Base-by-base conservation (phyloP, 2,797 vertebrate genomes). In the Enteromius afrohamiltoni region DNA sequence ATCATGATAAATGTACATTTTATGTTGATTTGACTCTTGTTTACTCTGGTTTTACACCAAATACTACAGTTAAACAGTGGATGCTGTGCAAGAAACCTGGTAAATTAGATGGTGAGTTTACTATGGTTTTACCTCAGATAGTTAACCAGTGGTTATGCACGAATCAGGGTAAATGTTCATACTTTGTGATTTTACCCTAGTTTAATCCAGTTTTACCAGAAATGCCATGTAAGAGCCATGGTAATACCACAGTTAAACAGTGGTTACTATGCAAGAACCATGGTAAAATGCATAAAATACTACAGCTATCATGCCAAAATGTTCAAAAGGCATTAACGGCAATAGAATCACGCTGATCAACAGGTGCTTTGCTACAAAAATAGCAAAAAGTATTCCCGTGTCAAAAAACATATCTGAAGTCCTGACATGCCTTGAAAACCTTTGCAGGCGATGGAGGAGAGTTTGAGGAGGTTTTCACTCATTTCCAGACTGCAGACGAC, bases 11-110 rank as follows among this genome's bases (percentile, higher is more conserved):
- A 26, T 26, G 4, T 60, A 13, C 58, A 60, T n/a, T 13, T 11
- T 3, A 60, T 23, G 17, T n/a, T 10, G 8, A 10, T n/a, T 60
- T 60, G 9, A 23, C 3, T 3, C 21, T 6, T 1, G 4, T 29
- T 62, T 26, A 29, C 58, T 26, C 4, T 6, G 29, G 62, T 64
- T 64, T 64, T 17, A 64, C 62, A 0, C 16, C 5, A 64, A 34
- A 64, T 34, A 34, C 6, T 1, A 29, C 4, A 16, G 13, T 31
- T 31, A 31, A 31, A 64, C 26, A 16, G 14, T 6, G 11, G n/a
- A 6, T 29, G 6, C 13, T 4, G 2, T 13, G 1, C 5, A 16
- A 62, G 5, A 26, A 26, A 0, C 11, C 4, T 13, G 0, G 3
- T 14, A 60, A 6, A 29, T 2, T 13, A 53, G 7, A 55, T 1